Conservation (phyloP, 2,888 invertebrate species). For the Folsomia candida region DNA sequence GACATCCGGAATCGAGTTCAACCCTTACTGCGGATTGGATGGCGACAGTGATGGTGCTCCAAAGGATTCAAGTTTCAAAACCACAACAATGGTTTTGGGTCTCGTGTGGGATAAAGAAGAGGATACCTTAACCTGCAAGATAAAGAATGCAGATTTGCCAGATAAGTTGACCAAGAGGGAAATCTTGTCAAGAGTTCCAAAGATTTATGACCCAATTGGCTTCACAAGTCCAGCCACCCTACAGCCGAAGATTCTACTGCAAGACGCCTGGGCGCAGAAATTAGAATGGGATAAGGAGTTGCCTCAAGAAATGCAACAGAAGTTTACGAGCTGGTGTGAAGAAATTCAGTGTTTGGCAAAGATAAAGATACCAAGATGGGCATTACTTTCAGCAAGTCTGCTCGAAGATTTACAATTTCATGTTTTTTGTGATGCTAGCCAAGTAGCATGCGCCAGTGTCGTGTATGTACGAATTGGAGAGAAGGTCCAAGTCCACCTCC, state of each 20-base stretch:
- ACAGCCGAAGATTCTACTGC: constrained; percentile 28
- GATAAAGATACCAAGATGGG: constrained; percentile 45
- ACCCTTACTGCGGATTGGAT: no score
- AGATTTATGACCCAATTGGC: constrained; percentile 23
- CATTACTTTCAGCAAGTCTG: no score
- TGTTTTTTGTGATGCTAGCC: constrained; percentile 51
- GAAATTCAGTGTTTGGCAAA: constrained; percentile 33
- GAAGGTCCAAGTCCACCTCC: constrained; percentile 30
- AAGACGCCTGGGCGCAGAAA: constrained; percentile 27
- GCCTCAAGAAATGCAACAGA: not conserved
- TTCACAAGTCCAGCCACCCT: constrained; percentile 15
- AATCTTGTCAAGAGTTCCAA: constrained; percentile 8
- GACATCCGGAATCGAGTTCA: not conserved
- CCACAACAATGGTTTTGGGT: no score
- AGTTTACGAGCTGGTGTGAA: constrained; percentile 36
- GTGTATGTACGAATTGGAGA: no score
- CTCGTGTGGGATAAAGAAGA: constrained; percentile 11
- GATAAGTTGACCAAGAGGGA: constrained; percentile 10
- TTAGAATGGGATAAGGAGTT: constrained; percentile 31
- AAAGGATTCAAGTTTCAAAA: no score
- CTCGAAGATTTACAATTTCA: no score
- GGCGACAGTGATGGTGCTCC: no score
- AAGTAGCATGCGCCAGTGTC: no score
- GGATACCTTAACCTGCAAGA: constrained; percentile 8
- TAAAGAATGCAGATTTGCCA: not conserved